Conservation (phyloP, 1,140 invertebrate genomes). For the Tetraneura akinire region DNA sequence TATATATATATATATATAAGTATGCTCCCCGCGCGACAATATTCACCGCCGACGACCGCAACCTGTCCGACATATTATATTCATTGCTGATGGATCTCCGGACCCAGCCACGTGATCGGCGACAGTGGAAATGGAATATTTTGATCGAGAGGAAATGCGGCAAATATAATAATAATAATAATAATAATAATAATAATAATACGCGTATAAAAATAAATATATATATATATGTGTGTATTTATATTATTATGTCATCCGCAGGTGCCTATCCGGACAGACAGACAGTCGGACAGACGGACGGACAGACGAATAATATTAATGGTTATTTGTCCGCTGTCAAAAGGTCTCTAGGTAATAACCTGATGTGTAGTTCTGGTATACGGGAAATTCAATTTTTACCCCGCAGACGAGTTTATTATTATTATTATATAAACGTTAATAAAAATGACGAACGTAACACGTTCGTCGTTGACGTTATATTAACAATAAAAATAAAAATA, state of each 20-base stretch:
- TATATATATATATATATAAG: neutral
- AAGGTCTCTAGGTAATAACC: constrained; percentile 14
- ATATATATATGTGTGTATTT: neutral
- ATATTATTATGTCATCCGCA: neutral
- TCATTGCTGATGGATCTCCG: constrained; percentile 1
- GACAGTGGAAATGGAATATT: constrained; percentile 19
- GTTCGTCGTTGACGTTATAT: no score
- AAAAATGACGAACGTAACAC: no score
- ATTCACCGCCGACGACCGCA: neutral
- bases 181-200: no score
- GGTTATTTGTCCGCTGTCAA: constrained; percentile 36
- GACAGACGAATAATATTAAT: constrained; percentile 34
- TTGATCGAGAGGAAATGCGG: constrained; percentile 15
- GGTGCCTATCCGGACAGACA: neutral
- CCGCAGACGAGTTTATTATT: no score
- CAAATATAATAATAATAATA: no score
- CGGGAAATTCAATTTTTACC: no score
- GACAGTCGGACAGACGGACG: constrained; percentile 10
- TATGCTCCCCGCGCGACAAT: no score
- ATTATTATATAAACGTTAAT: no score
- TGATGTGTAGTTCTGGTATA: neutral
- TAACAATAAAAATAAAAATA: no score
- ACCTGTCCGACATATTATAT: neutral
- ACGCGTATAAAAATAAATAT: no score
- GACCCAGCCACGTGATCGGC: neutral